Conservation (phyloP, 2,888 invertebrate species). For the Selenia dentaria region DNA sequence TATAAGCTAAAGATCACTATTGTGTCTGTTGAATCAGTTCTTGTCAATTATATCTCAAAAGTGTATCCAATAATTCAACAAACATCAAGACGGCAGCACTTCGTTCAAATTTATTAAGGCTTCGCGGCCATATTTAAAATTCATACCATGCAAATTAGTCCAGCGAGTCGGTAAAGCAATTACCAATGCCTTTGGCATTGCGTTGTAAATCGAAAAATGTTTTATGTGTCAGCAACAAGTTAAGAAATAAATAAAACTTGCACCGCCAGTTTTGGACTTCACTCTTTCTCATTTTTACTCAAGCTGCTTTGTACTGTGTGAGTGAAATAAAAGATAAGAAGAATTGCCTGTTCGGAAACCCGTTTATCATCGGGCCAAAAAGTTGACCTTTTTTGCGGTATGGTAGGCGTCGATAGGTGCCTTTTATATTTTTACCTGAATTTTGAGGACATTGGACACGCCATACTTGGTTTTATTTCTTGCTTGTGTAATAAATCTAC, state of each 20-base stretch:
- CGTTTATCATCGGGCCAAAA: conserved; percentile 73
- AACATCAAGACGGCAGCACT: conserved; percentile 54
- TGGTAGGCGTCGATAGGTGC: conserved; percentile 72
- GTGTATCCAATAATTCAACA: conserved; percentile 33
- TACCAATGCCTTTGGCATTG: conserved; percentile 54
- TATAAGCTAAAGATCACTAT: too few species aligned
- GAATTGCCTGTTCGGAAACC: conserved; percentile 70
- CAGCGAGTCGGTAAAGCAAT: conserved; percentile 57
- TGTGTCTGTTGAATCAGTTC: conserved; percentile 2
- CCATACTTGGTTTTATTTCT: conserved; percentile 31
- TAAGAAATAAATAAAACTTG: conserved; percentile 80
- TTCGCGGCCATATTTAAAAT: conserved; percentile 61
- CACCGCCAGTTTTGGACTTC: conserved; percentile 55
- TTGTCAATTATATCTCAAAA: conserved; percentile 15
- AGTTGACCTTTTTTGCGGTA: conserved; percentile 60
- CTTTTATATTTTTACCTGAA: conserved; percentile 65
- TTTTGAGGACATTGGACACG: conserved; percentile 52
- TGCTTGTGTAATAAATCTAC: conserved; percentile 25
- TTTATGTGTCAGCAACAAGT: conserved; percentile 74
- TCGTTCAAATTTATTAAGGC: conserved; percentile 45
- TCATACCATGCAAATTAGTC: conserved; percentile 68
- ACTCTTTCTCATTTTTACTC: conserved; percentile 41
- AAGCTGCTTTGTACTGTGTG: conserved; percentile 19
- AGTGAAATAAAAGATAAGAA: conserved; percentile 53
- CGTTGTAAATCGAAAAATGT: conserved; percentile 68